These are phyloP conservation scores for Philaethria dido DNA, from an alignment of 2,888 invertebrate species.

Conservation along the genomic window DNA sequence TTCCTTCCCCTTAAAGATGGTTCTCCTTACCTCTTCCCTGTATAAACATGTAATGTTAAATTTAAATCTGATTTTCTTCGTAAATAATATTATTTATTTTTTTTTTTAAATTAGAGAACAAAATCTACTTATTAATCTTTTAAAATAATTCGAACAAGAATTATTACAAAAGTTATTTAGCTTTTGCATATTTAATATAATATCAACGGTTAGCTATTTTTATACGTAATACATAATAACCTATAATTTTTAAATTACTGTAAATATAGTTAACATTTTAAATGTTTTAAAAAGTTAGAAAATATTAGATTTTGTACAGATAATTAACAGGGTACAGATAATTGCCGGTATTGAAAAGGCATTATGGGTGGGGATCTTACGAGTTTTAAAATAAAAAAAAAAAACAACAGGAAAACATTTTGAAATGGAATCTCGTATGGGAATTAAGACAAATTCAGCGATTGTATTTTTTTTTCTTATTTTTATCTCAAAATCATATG, in stretches of 20 bases:
- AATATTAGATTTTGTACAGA: slow-evolving; percentile 27
- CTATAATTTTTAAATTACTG: slow-evolving; percentile 20
- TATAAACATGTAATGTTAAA: too few species aligned
- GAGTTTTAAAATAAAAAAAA: not conserved
- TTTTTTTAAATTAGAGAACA: too few species aligned
- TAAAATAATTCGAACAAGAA: not conserved
- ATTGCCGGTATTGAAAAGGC: slow-evolving; percentile 9
- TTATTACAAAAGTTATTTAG: slow-evolving; percentile 10
- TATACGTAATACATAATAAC: slow-evolving; percentile 39
- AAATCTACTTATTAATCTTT: not conserved
- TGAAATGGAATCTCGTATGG: not conserved
- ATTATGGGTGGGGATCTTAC: slow-evolving; percentile 1
- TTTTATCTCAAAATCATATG: too few species aligned
- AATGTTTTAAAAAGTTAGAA: slow-evolving; percentile 20
- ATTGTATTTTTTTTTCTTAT: too few species aligned
- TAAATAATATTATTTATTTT: too few species aligned
- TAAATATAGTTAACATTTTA: slow-evolving; percentile 22
- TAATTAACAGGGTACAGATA: slow-evolving; percentile 27
- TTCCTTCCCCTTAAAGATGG: too few species aligned
- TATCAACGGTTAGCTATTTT: slow-evolving; percentile 25
- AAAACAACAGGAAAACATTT: not conserved
- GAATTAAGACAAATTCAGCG: not conserved
- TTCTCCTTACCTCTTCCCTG: too few species aligned
- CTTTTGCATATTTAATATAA: slow-evolving; percentile 23
- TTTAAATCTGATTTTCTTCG: too few species aligned